Conservation (phyloP, 64 coral and sea anemone species). For the Stichodactyla helianthus region DNA sequence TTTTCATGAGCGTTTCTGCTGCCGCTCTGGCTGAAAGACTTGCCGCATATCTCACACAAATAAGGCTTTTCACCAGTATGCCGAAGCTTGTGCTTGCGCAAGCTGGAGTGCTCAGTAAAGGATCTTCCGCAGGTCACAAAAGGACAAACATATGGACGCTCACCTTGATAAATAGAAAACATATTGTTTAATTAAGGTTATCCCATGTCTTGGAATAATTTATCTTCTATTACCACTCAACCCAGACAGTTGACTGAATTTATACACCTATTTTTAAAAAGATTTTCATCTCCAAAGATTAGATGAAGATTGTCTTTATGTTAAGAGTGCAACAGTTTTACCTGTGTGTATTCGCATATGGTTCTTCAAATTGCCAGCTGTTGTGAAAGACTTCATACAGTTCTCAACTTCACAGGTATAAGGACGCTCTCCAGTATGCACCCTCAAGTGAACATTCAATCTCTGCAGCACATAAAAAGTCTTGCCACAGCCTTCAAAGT, state of each 20-base stretch:
- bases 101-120: constrained; percentile 86
- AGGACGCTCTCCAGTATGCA: constrained; percentile 80
- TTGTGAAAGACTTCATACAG: constrained; percentile 83
- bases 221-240: too few species aligned
- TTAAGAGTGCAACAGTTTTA: background rate
- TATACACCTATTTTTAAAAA: too few species aligned
- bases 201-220: background rate
- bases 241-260: too few species aligned
- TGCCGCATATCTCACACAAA: constrained; percentile 73
- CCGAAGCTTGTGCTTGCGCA: constrained; percentile 83
- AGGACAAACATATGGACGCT: constrained; percentile 70
- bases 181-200: too few species aligned
- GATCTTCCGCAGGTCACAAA: constrained; percentile 66
- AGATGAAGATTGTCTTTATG: too few species aligned
- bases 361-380: constrained; percentile 90
- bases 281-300: too few species aligned
- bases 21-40: constrained; percentile 86
- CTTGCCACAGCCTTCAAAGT: constrained; percentile 79
- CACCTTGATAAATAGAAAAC: constrained; percentile 41
- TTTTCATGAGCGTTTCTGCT: constrained; percentile 87
- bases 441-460: constrained; percentile 81
- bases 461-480: constrained; percentile 87
- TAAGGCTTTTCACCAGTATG: constrained; percentile 94
- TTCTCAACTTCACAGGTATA: constrained; percentile 69
- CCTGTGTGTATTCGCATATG: constrained; percentile 96